Base-by-base conservation (phyloP, 2,888 invertebrate species). In the Gerris lacustris region DNA sequence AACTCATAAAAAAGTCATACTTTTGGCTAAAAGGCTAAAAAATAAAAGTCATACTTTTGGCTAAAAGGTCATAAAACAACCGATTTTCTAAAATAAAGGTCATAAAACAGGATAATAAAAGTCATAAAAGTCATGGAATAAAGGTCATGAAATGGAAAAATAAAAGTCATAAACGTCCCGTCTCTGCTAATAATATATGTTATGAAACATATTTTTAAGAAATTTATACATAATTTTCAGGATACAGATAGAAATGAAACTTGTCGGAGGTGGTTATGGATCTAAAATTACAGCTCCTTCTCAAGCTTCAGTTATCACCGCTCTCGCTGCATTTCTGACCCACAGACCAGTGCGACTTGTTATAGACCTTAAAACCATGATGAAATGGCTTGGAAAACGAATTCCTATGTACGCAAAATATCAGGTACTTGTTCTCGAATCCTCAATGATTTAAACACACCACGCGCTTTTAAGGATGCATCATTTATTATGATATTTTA, bases 221-320 rank as follows among this genome's bases (percentile, higher is more conserved):
- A 2, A 31, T 31, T 31, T 31, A 31, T 31, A 2, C 1, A 31
- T 31, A 1, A 31, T 11, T 67, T 63, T 72, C 76, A 89, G 91
- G 67, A 84, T 93, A n/a, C 86, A 89, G 73, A 81, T 93, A 0
- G 80, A 82, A 66, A 88, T 91, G 0, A 84, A 86, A 6, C 86
- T 93, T 63, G 76, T 93, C 5, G 94, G 94, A 4, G 94, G 94
- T 11, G 90, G 82, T 0, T 95, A 89, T 78, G 94, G 94, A 0
- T 85, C 84, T 0, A 95, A 94, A 80, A 86, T 91, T 69, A 83
- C 86, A 0, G 84, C 91, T 6, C 79, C 84, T 6, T 79, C 82
- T 15, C 81, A 84, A 7, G 78, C 86, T 0, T 84, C 88, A 0
- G 83, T 86, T 44, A 88, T 88, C 0, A 86, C 89, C 72, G 87